Conservation (phyloP, 2,797 vertebrate genomes). For the Enteromius paludinosus region DNA sequence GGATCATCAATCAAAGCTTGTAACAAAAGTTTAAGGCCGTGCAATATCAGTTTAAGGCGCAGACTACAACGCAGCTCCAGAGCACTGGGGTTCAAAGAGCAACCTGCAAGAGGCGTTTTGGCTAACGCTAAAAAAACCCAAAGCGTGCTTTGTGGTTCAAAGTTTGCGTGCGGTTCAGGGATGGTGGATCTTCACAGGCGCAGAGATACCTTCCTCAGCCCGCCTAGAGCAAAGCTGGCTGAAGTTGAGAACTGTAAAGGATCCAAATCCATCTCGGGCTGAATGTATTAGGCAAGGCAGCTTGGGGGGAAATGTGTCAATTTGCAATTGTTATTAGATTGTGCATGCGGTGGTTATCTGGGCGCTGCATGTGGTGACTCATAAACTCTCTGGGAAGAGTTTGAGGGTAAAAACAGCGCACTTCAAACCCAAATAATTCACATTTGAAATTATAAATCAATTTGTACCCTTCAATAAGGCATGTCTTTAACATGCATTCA, state of each 20-base stretch:
- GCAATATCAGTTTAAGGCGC: conserved; percentile 19
- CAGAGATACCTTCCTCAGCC: conserved; percentile 38
- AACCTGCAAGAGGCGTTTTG: conserved; percentile 40
- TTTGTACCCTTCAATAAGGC: conserved; percentile 60
- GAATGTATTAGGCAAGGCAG: conserved; percentile 58
- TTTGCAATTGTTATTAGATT: conserved; percentile 69
- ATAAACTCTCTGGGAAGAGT: conserved; percentile 60
- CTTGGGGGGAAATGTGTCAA: conserved; percentile 62
- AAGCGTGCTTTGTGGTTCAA: conserved; percentile 46
- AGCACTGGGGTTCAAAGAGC: background rate
- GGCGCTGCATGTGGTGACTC: conserved; percentile 59
- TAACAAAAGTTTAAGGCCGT: conserved; percentile 26
- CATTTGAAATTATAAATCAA: conserved; percentile 63
- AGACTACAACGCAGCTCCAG: background rate
- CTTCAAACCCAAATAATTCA: conserved; percentile 57
- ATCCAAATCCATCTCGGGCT: conserved; percentile 60
- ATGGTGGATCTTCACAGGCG: conserved; percentile 54
- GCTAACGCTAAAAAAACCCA: conserved; percentile 20
- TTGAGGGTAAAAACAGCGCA: conserved; percentile 59
- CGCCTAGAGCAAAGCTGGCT: conserved; percentile 59
- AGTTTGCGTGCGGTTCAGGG: conserved; percentile 44
- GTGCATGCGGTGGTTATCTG: conserved; percentile 63
- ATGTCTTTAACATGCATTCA: conserved; percentile 57
- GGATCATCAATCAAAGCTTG: conserved; percentile 35
- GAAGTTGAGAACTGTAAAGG: conserved; percentile 56